phyloP scores from a whole-genome alignment of 37 sponge, comb jelly and placozoan genomes.

The Beroe ovata region DNA sequence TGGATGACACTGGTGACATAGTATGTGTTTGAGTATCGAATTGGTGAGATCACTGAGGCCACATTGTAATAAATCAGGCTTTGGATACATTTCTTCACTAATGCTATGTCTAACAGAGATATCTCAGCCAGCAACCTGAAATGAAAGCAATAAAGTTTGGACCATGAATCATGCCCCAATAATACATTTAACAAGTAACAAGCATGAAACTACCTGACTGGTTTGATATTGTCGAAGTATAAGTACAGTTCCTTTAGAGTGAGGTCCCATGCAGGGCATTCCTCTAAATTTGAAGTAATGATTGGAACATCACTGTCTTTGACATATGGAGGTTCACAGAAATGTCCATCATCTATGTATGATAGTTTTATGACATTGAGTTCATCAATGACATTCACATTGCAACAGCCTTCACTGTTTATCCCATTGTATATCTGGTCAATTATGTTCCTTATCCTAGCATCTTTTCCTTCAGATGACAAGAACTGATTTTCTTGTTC shows the following conservation, averaged over 20 bases:
- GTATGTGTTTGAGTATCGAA: slow-evolving; percentile 57
- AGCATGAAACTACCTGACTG: slow-evolving; percentile 28
- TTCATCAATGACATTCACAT: slow-evolving; percentile 57
- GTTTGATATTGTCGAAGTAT: slow-evolving; percentile 20
- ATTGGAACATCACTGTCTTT: slow-evolving; percentile 66
- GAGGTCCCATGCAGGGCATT: slow-evolving; percentile 25
- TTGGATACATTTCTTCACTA: slow-evolving; percentile 42
- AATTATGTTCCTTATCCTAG: slow-evolving; percentile 3
- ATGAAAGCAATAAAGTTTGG: not conserved
- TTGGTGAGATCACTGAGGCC: slow-evolving; percentile 28
- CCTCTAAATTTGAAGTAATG: slow-evolving; percentile 19
- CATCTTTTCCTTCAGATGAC: slow-evolving; percentile 52
- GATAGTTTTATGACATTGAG: slow-evolving; percentile 59
- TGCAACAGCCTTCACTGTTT: slow-evolving; percentile 28
- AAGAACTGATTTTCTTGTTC: slow-evolving; percentile 56
- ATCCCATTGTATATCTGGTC: slow-evolving; percentile 22
- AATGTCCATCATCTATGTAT: not conserved
- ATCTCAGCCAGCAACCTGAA: slow-evolving; percentile 40
- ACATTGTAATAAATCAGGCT: slow-evolving; percentile 49
- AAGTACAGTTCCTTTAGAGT: slow-evolving; percentile 16
- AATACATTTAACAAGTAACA: no score
- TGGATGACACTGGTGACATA: slow-evolving; percentile 17
- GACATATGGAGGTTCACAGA: not conserved
- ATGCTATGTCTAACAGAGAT: not conserved
- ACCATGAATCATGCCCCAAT: no score